Evolutionary conservation across 30 jellyfish, hydroid and myxozoan genomes (phyloP), one percentile per base, ranked within the genome.

Genomic region (Catostylus mosaicus): DNA sequence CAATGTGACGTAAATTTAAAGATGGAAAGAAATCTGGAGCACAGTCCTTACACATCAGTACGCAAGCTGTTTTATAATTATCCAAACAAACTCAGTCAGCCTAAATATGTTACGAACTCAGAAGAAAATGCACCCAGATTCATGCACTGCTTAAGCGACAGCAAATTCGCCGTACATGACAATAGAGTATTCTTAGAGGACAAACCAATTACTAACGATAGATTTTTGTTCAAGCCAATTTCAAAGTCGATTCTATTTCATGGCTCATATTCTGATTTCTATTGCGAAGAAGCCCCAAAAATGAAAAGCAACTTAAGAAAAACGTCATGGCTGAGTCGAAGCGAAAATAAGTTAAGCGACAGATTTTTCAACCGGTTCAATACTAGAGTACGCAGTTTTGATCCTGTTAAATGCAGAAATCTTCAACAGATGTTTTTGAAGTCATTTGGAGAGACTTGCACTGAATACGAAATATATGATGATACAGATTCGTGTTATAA

Each of bases 11-110:
- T 43, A 43, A 16, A n/a, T 16, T 43, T 43, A 23, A 70, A 34
- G 29, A 54, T 27, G 36, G 85, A 73, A 6, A 37, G 31, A 73
- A 73, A 73, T 73, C 40, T 46, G 62, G 73, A 50, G 1, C 73
- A 73, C 73, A 46, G 73, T 31, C 85, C 85, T 12, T 73, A 73
- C 73, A 73, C 85, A 73, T 73, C 85, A 27, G 52, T 73, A 1
- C 85, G 85, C 5, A 46, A 73, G 73, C 85, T 73, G 73, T 73
- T 73, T 20, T 73, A 73, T 54, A 34, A 50, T 73, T 73, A 20
- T 48, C 85, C 85, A 18, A 5, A 32, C n/a, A 70, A 70, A 31
- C 12, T 56, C 30, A 52, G 26, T 14, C 73, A 30, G 70, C 33
- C 30, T 70, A 34, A 14, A 3, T 22, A 20, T 23, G 19, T n/a